phyloP scores from a whole-genome alignment of 2,797 vertebrate genomes.

The Hylomyscus alleni region DNA sequence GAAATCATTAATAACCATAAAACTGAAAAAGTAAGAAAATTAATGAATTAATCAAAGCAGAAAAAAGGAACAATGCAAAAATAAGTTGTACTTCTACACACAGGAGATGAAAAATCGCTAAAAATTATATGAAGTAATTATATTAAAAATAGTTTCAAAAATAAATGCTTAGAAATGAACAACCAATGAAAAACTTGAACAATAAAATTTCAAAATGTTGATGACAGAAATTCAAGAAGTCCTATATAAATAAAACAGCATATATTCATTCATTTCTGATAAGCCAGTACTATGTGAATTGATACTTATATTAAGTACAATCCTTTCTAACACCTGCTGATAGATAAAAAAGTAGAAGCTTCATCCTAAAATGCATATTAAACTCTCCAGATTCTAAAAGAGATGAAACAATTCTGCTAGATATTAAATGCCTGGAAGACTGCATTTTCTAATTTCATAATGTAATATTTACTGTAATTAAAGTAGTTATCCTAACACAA shows the following conservation, averaged over 20 bases:
- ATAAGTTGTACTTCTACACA: neutral
- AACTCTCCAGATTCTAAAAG: neutral
- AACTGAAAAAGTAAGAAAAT: neutral
- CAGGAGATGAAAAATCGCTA: neutral
- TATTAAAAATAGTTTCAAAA: neutral
- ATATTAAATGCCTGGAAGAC: neutral
- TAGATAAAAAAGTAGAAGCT: neutral
- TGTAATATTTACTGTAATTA: neutral
- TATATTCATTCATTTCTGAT: neutral
- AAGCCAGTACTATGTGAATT: neutral
- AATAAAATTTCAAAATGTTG: neutral
- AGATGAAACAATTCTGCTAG: neutral
- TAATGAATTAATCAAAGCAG: neutral
- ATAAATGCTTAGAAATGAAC: neutral
- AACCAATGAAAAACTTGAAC: neutral
- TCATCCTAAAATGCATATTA: neutral
- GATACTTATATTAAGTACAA: neutral
- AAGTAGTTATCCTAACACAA: neutral
- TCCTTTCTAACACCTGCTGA: neutral
- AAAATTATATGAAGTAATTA: neutral
- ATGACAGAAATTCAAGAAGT: neutral
- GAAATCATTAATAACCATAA: neutral
- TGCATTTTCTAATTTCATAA: neutral
- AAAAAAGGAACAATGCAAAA: neutral
- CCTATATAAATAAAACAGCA: neutral